Percentiles rank a stretch among this genome's conserved stretches.
phyloP scores from a whole-genome alignment of 2,888 invertebrate genomes.

The Thymelicus lineola region DNA sequence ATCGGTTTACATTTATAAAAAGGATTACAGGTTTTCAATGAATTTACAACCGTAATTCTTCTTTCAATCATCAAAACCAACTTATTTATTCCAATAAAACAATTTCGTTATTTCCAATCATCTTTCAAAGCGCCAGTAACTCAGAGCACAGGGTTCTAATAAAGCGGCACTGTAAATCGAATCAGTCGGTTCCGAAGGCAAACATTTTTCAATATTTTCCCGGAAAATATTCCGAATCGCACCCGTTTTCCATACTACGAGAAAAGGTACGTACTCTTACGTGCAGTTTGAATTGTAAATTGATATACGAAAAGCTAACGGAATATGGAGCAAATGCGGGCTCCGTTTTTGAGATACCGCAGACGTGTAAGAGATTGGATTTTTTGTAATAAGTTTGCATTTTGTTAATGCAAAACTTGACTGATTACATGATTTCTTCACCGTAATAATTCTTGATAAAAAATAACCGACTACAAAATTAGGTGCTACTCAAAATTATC shows the following conservation, averaged over 20 bases:
- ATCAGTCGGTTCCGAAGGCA: slow-evolving; percentile 64
- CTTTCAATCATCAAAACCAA: too few relatives aligned
- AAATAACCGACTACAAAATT: too few relatives aligned
- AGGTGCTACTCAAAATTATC: too few relatives aligned
- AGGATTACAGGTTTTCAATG: too few relatives aligned
- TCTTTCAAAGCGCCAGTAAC: slow-evolving; percentile 25
- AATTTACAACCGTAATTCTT: too few relatives aligned
- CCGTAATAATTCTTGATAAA: too few relatives aligned
- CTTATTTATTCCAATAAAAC: background rate
- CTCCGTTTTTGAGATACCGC: background rate
- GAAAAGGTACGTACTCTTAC: slow-evolving; percentile 31
- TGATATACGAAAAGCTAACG: slow-evolving; percentile 36
- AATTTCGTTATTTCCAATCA: slow-evolving; percentile 26
- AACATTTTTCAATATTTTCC: slow-evolving; percentile 68
- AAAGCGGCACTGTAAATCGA: slow-evolving; percentile 62
- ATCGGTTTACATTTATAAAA: too few relatives aligned
- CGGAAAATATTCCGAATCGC: slow-evolving; percentile 57
- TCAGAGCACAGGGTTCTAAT: slow-evolving; percentile 35
- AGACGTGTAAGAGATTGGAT: background rate
- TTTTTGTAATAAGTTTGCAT: background rate
- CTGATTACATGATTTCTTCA: too few relatives aligned
- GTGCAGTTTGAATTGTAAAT: slow-evolving; percentile 39
- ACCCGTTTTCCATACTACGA: slow-evolving; percentile 38
- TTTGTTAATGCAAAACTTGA: background rate
- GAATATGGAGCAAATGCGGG: slow-evolving; percentile 24